Evolutionary conservation across 2,888 invertebrate genomes (phyloP).

Genomic region (Arrhopalites spinosus): DNA sequence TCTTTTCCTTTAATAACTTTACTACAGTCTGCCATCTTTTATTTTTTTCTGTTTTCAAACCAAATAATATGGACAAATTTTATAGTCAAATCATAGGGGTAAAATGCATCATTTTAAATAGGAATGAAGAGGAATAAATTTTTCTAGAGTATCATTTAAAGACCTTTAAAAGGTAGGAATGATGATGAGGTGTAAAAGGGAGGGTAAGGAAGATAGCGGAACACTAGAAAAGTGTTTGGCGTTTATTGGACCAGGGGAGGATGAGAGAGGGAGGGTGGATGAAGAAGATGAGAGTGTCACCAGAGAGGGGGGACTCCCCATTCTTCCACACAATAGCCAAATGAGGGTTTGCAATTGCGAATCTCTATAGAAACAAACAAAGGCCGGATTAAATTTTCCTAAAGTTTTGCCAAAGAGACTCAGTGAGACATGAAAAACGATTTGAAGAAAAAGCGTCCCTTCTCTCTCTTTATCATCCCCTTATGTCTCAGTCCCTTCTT

Average conservation of each 20-base stretch:
- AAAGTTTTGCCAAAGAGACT: conserved; percentile 51
- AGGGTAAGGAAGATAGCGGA: background rate
- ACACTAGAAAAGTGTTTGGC: conserved; percentile 4
- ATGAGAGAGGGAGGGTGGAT: background rate
- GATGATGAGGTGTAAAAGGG: conserved; percentile 13
- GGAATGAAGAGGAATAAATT: background rate
- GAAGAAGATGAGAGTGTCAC: conserved; percentile 59
- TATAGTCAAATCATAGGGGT: too few relatives aligned
- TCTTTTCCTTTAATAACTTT: too few relatives aligned
- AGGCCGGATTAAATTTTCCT: conserved; percentile 56
- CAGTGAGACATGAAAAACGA: conserved; percentile 56
- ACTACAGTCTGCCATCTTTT: too few relatives aligned
- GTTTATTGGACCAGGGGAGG: conserved; percentile 17
- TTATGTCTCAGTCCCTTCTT: background rate
- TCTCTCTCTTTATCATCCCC: background rate
- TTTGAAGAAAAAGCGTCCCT: conserved; percentile 43
- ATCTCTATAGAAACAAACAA: conserved; percentile 48
- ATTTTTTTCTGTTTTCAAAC: too few relatives aligned
- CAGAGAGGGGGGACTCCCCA: conserved; percentile 47
- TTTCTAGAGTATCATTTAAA: too few relatives aligned
- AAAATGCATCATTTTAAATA: background rate
- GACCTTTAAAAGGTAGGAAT: too few relatives aligned
- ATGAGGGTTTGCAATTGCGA: conserved; percentile 44
- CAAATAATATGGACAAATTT: too few relatives aligned
- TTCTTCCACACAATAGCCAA: conserved; percentile 39